Conservation (phyloP, 2,888 invertebrate species). For the Pyralis farinalis region DNA sequence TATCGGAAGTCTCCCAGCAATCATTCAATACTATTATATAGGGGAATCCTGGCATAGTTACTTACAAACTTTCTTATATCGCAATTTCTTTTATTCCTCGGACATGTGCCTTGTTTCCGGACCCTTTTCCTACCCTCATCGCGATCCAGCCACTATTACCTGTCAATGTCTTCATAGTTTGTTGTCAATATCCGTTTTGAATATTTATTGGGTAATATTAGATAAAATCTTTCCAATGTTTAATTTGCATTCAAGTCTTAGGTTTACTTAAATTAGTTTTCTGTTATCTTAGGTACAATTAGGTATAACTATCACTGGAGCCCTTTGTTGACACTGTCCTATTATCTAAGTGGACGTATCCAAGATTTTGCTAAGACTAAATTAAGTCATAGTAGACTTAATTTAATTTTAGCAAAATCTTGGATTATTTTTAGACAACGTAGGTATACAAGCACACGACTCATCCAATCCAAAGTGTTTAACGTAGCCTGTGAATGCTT, state of each 20-base stretch:
- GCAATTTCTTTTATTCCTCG: conserved; percentile 54
- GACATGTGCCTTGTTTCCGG: conserved; percentile 60
- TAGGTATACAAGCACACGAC: too few relatives aligned
- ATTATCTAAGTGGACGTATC: too few relatives aligned
- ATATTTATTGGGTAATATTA: conserved; percentile 31
- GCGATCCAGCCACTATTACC: conserved; percentile 50
- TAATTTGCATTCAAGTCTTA: neutral
- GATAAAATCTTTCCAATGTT: neutral
- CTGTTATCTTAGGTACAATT: neutral
- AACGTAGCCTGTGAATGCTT: too few relatives aligned
- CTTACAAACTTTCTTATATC: conserved; percentile 36
- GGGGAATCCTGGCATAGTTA: conserved; percentile 25
- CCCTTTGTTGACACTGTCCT: too few relatives aligned
- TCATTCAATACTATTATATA: conserved; percentile 17
- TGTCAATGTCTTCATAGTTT: conserved; percentile 68
- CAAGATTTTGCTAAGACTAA: neutral
- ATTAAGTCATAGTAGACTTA: neutral
- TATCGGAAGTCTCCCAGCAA: conserved; percentile 2
- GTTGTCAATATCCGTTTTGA: conserved; percentile 41
- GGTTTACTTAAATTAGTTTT: neutral
- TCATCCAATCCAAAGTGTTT: too few relatives aligned
- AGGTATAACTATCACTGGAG: too few relatives aligned
- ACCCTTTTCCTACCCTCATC: conserved; percentile 67
- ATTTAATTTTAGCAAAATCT: too few relatives aligned
- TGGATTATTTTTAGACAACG: too few relatives aligned